These are phyloP conservation scores for Operophtera brumata DNA, from an alignment of 2,888 invertebrate genomes.

Conservation along the genomic window DNA sequence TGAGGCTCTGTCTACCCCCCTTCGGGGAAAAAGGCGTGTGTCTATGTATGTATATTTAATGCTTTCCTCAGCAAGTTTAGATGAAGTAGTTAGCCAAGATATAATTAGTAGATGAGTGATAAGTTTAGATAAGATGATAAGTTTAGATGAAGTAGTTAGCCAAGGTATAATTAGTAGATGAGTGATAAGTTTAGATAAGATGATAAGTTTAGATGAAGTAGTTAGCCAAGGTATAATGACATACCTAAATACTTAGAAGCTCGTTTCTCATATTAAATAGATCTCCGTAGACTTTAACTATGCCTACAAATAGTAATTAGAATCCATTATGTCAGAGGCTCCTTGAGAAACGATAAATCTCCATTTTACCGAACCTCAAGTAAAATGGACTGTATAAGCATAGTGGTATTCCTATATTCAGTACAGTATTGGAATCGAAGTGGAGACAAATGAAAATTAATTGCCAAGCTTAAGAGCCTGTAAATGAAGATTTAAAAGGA, in stretches of 20 bases:
- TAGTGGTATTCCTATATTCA: background rate
- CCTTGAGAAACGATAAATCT: conserved; percentile 4
- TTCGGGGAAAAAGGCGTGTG: too few species aligned
- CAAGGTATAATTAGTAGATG: background rate
- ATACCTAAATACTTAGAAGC: too few species aligned
- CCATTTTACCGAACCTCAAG: background rate
- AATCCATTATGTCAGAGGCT: conserved; percentile 12
- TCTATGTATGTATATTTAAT: conserved; percentile 20
- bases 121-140: too few species aligned
- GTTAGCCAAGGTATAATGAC: too few species aligned
- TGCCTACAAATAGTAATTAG: conserved; percentile 9
- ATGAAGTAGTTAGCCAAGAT: background rate
- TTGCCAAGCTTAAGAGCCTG: background rate
- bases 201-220: conserved; percentile 2
- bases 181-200: too few species aligned
- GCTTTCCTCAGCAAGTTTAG: conserved; percentile 17
- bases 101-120: background rate
- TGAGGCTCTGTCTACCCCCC: too few species aligned
- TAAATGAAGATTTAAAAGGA: background rate
- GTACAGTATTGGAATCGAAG: background rate
- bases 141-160: conserved; percentile 9
- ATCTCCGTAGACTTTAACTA: background rate
- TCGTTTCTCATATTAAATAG: background rate
- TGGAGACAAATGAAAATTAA: background rate
- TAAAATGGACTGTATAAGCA: background rate